Evolutionary conservation across 2,113 vertebrate species (phyloP).

Genomic region (Gymnobelideus leadbeateri): DNA sequence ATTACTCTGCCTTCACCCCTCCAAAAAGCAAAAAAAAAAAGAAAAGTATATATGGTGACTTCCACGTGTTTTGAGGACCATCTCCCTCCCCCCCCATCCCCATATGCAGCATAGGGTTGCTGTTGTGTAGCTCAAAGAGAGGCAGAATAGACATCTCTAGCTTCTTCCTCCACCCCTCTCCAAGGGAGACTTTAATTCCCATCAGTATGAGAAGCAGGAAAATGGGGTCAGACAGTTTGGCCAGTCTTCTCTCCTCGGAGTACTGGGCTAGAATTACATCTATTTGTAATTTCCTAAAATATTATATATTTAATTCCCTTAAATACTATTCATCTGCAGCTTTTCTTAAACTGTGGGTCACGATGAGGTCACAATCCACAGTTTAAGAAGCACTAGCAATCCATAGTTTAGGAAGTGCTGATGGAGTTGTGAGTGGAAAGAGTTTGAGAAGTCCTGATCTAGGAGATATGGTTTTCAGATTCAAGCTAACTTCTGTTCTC

Average conservation of each 20-base stretch:
- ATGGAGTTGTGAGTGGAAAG: no score
- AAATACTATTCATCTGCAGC: neutral
- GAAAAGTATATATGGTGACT: neutral
- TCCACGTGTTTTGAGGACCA: neutral
- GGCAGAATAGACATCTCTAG: neutral
- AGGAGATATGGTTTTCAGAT: neutral
- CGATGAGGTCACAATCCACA: no score
- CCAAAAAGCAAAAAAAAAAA: no score
- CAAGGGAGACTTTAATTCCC: neutral
- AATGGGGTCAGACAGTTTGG: neutral
- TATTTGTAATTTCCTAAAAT: neutral
- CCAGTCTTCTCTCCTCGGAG: neutral
- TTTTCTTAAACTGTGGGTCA: no score
- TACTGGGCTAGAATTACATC: neutral
- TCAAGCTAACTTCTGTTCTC: neutral
- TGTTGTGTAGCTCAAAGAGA: neutral
- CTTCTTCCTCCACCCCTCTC: neutral
- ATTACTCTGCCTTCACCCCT: no score
- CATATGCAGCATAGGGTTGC: neutral
- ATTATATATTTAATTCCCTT: neutral
- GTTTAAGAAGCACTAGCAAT: no score
- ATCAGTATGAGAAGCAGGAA: neutral
- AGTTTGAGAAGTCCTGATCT: neutral
- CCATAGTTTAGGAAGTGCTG: no score
- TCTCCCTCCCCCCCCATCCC: no score